Base-by-base conservation (phyloP, 2,113 vertebrate genomes). In the Ageneiosus marmoratus region DNA sequence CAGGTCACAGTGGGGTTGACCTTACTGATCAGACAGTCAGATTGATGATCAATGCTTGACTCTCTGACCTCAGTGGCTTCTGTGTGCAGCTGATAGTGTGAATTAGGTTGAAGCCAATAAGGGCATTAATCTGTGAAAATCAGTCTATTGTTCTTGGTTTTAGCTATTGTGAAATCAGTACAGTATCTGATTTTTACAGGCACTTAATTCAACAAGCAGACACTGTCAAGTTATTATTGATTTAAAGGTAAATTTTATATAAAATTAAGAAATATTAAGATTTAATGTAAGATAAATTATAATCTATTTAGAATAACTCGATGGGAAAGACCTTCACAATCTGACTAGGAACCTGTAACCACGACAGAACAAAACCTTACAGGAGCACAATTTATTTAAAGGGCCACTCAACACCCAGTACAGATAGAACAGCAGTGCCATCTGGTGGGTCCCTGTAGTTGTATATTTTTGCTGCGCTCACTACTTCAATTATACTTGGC, bases 351-450 rank as follows among this genome's bases (percentile, higher is more conserved):
- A 18, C 41, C 46, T 27, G 15, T 24, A 58, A 24, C 72, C 2
- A 51, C 46, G 22, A 11, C 50, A 55, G 37, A 77, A 63, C 50
- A 70, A 81, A 85, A 67, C 13, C 55, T 15, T 77, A 27, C 11
- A 69, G 53, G 27, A 69, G 44, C 9, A 53, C 18, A 29, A 7
- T 62, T 53, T 75, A 51, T 27, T 16, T 62, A 27, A 48, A 27
- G 24, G 15, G 37, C 22, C 16, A 41, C 53, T 1, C 13, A 48
- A 48, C 4, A 16, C 12, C 8, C 65, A 4, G 46, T 32, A 81
- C 37, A 58, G 3, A 77, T 79, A 75, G 77, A 77, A 62, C 67
- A 83, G 50, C 63, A 58, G 3, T 70, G 83, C 84, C 84, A 85
- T 44, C 88, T 88, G 76, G 85, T 85, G 85, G 77, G 65, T 79